phyloP scores from a whole-genome alignment of 2,113 vertebrate species.

The Tapirus terrestris region DNA sequence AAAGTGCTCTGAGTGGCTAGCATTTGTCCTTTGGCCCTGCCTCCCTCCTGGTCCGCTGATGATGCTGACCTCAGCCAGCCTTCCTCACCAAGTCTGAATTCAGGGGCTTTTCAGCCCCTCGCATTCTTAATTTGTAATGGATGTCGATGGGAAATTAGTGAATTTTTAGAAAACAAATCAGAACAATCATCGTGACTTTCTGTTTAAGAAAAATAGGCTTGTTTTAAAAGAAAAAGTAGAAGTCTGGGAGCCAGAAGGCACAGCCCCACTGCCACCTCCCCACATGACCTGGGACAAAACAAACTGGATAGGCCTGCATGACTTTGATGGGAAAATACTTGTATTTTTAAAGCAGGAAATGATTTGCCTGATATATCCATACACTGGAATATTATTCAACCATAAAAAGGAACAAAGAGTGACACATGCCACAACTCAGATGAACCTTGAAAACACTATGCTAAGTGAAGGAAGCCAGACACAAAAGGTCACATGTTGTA shows the following conservation, averaged over 20 bases:
- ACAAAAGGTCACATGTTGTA: no score
- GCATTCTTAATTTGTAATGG: background rate
- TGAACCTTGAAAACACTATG: background rate
- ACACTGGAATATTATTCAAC: background rate
- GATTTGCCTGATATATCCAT: background rate
- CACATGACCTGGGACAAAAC: background rate
- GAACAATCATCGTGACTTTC: background rate
- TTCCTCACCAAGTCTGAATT: background rate
- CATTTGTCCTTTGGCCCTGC: background rate
- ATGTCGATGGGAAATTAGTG: background rate
- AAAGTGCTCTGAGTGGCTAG: background rate
- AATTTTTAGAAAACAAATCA: background rate
- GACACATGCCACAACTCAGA: background rate
- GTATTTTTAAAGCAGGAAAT: background rate
- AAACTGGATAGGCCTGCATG: background rate
- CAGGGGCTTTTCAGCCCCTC: background rate
- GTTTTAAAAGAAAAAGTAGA: background rate
- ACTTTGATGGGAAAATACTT: background rate
- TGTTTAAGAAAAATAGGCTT: background rate
- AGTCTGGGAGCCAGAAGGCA: background rate
- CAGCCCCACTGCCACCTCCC: background rate
- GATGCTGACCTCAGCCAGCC: background rate
- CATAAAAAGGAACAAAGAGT: background rate
- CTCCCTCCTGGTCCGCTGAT: background rate
- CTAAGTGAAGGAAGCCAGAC: no score